Evolutionary conservation across 2,888 invertebrate genomes (phyloP), one percentile per base, ranked within the genome.

Genomic region (Agrotis clavis): DNA sequence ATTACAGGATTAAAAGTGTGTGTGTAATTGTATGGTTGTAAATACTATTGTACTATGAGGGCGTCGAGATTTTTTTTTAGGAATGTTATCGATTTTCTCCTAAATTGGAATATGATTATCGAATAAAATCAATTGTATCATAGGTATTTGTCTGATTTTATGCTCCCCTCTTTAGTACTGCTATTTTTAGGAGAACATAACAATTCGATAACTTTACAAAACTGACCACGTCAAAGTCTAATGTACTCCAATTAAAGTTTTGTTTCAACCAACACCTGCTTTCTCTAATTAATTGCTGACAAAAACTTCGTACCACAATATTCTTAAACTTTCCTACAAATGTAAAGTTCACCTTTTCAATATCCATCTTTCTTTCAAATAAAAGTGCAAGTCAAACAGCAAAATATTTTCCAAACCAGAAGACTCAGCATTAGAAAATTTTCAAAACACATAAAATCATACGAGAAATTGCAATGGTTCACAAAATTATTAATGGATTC

Each of bases 21-120:
- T 86, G 79, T 76, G 78, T 85, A 87, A 89, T 88, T 90, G 86
- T 89, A 89, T 85, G 87, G 84, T 89, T 95, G 95, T 95, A 94
- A 92, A 94, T 94, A 94, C 60, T 85, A 86, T 86, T 87, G 86
- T 88, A 89, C 72, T 81, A 77, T 59, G 83, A 83, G 77, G 82
- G 79, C 73, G 80, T 78, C 70, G 71, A 65, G 87, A 68, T 71
- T 77, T 92, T 91, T 90, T 91, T 91, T 91, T 91, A 91, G 89
- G 90, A 90, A 92, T 91, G 92, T 94, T 94, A 92, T 92, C 90
- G 93, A 93, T 92, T 93, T 89, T 93, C 90, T 91, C 89, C 88
- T 63, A 83, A 87, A 89, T 88, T 92, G 93, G 89, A 90, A 88
- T 91, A 93, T 93, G 90, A 93, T 91, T 93, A 93, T 94, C 91